A percentile compares a stretch with the other conserved stretches of the same genome.
Conservation (phyloP, 2,888 invertebrate species). For the Megastigmus dorsalis region DNA sequence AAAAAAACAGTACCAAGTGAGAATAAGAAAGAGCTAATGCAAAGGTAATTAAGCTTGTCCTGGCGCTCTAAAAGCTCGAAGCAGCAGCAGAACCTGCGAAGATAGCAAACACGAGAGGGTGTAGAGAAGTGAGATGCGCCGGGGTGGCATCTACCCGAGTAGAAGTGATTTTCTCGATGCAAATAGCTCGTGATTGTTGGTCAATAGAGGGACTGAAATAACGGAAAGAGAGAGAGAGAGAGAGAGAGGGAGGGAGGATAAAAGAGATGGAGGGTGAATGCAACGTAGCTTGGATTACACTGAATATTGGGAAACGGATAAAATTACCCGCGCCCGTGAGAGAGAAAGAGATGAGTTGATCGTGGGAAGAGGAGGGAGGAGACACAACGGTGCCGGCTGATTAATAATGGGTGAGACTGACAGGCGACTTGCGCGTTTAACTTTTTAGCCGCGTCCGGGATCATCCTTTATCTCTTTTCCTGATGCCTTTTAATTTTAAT, state of each 20-base stretch:
- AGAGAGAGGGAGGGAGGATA: not conserved
- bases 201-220: conserved; percentile 37
- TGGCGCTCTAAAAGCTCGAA: no score
- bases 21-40: no score
- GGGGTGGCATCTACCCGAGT: not conserved
- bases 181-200: conserved; percentile 47
- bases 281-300: conserved; percentile 45
- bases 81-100: no score
- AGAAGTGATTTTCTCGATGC: conserved; percentile 12
- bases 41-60: no score
- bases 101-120: no score
- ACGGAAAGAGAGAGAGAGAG: not conserved
- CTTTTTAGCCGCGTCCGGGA: conserved; percentile 22
- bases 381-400: conserved; percentile 28
- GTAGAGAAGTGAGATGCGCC: not conserved
- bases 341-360: conserved; percentile 12
- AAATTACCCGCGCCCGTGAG: conserved; percentile 41
- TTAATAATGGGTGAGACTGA: conserved; percentile 46
- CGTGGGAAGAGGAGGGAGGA: not conserved
- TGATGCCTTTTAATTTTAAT: conserved; percentile 45
- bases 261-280: conserved; percentile 7
- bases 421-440: conserved; percentile 37
- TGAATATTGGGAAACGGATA: conserved; percentile 52
- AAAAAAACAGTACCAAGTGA: no score
- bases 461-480: not conserved